Evolutionary conservation across 2,888 invertebrate species (phyloP).

Genomic region (Antitype chi): DNA sequence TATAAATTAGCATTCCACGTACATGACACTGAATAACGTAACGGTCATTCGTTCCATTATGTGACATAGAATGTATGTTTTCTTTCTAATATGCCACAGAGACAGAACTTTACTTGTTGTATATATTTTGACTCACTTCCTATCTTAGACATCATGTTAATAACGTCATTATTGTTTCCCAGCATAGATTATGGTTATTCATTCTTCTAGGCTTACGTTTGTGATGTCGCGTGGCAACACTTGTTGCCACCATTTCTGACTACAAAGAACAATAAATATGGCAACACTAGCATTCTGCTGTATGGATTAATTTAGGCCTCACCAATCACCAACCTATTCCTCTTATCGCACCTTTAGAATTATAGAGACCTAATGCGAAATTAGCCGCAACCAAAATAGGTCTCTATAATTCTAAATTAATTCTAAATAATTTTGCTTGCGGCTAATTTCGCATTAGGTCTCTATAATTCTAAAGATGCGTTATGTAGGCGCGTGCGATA

Average conservation of each 20-base stretch:
- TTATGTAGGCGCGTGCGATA: not conserved
- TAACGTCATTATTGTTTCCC: not conserved
- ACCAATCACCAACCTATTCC: not conserved
- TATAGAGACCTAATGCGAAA: no score
- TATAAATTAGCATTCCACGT: slow-evolving; percentile 72
- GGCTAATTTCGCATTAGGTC: no score
- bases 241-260: not conserved
- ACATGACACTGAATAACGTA: slow-evolving; percentile 70
- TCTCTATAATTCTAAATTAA: no score
- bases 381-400: no score
- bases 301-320: not conserved
- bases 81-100: slow-evolving; percentile 49
- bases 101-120: slow-evolving; percentile 37
- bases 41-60: slow-evolving; percentile 71
- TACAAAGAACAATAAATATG: not conserved
- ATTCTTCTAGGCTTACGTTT: slow-evolving; percentile 1
- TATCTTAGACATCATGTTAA: not conserved
- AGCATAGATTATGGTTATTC: slow-evolving; percentile 4
- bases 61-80: slow-evolving; percentile 59
- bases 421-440: no score
- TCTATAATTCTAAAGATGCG: no score
- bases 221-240: not conserved
- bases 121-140: slow-evolving; percentile 8
- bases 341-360: no score
- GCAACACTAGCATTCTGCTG: slow-evolving; percentile 1